These are phyloP conservation scores for Delia radicum DNA, from an alignment of 1,140 invertebrate genomes.

Conservation along the genomic window DNA sequence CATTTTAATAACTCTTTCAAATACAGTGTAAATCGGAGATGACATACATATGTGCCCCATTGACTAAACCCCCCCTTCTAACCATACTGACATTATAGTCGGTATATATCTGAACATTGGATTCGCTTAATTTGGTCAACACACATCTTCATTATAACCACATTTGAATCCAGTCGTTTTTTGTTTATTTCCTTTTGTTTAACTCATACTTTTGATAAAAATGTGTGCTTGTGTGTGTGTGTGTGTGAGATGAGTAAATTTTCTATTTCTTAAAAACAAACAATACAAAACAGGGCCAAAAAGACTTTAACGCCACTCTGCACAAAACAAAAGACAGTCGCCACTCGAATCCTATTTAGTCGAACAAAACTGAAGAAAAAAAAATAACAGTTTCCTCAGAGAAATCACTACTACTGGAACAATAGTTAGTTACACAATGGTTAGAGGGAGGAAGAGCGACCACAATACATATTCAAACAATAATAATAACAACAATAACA, in stretches of 20 bases:
- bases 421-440: neutral
- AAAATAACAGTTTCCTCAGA: too few relatives aligned
- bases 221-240: neutral
- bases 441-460: neutral
- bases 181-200: neutral
- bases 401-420: too few relatives aligned
- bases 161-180: neutral
- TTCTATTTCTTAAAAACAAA: slow-evolving; percentile 5
- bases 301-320: neutral
- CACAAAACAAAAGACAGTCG: slow-evolving; percentile 15
- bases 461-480: neutral
- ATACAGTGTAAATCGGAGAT: too few relatives aligned
- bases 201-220: neutral
- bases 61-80: too few relatives aligned
- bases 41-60: too few relatives aligned
- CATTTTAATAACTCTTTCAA: too few relatives aligned
- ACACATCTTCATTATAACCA: neutral
- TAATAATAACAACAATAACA: slow-evolving; percentile 12
- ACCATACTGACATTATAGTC: too few relatives aligned
- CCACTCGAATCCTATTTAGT: neutral
- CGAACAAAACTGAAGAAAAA: neutral
- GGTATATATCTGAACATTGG: neutral
- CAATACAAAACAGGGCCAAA: neutral
- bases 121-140: neutral
- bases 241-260: neutral